Evolutionary conservation across 2,113 vertebrate genomes (phyloP).

Genomic region (Triplophysa tibetana): DNA sequence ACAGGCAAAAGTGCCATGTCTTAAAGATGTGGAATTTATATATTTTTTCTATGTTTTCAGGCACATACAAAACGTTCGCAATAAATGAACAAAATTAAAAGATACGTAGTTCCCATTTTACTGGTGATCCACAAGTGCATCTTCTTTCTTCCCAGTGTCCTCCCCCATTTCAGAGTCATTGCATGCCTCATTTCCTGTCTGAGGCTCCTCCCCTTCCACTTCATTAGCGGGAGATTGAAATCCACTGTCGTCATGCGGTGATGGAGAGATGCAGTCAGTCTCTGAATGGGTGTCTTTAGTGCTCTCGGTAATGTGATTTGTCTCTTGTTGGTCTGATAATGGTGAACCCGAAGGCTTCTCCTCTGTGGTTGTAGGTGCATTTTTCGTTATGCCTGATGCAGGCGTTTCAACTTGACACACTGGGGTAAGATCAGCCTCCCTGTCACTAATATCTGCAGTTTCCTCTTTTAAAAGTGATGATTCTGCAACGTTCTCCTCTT

Average conservation of each 20-base stretch:
- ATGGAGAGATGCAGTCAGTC: conserved; percentile 11
- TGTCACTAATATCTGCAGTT: background rate
- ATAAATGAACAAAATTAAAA: background rate
- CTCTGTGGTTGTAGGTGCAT: conserved; percentile 21
- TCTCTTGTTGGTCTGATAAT: conserved; percentile 26
- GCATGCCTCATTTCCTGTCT: conserved; percentile 35
- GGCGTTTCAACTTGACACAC: background rate
- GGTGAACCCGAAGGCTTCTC: conserved; percentile 4
- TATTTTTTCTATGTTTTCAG: conserved; percentile 2
- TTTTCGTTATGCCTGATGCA: background rate
- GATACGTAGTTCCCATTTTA: background rate
- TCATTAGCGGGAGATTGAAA: conserved; percentile 53
- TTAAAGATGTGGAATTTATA: conserved; percentile 10
- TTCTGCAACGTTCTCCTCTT: background rate
- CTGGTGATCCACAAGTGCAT: conserved; percentile 28
- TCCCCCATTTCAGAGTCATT: conserved; percentile 70
- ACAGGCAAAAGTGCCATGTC: conserved; percentile 18
- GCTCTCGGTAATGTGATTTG: conserved; percentile 2
- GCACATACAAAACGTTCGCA: conserved; percentile 1
- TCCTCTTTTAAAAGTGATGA: conserved; percentile 6
- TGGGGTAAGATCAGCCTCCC: background rate
- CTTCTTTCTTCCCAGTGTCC: conserved; percentile 48
- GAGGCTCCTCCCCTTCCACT: background rate
- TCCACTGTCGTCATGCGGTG: conserved; percentile 51
- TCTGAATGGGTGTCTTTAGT: conserved; percentile 33